A percentile compares a stretch with the other conserved stretches of the same genome.
Conservation (phyloP, 2,113 vertebrate genomes). For the Cheilinus undulatus region DNA sequence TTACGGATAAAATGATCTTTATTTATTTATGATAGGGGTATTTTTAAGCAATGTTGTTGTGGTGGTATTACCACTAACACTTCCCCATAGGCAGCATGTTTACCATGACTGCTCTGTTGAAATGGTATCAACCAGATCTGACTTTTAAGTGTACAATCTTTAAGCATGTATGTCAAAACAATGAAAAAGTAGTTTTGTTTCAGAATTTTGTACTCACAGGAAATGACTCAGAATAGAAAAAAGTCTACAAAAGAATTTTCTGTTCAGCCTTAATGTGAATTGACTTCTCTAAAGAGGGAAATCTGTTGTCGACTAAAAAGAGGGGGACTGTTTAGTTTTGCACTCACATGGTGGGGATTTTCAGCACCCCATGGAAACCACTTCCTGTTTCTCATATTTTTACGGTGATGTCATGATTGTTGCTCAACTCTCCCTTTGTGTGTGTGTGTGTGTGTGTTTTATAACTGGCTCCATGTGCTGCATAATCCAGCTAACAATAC, state of each 20-base stretch:
- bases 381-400: slow-evolving; percentile 81
- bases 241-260: neutral
- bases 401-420: slow-evolving; percentile 79
- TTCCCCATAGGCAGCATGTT: slow-evolving; percentile 10
- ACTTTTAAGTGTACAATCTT: neutral
- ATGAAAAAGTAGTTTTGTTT: neutral
- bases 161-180: neutral
- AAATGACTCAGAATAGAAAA: neutral
- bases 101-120: neutral
- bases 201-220: neutral
- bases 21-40: too few relatives aligned
- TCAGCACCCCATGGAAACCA: slow-evolving; percentile 72
- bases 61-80: neutral
- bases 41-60: neutral
- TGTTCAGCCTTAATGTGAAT: neutral
- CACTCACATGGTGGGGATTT: slow-evolving; percentile 64
- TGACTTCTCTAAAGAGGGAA: neutral
- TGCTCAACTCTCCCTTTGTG: slow-evolving; percentile 68
- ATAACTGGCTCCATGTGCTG: slow-evolving; percentile 69
- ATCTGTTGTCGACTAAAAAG: slow-evolving; percentile 7
- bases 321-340: slow-evolving; percentile 54
- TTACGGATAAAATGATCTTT: too few relatives aligned
- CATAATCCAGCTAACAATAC: slow-evolving; percentile 63
- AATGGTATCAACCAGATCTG: neutral
- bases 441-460: slow-evolving; percentile 71